Evolutionary conservation across 1,140 invertebrate species (phyloP), one percentile per base, ranked within the genome.

Genomic region (Lepidurus couesii): DNA sequence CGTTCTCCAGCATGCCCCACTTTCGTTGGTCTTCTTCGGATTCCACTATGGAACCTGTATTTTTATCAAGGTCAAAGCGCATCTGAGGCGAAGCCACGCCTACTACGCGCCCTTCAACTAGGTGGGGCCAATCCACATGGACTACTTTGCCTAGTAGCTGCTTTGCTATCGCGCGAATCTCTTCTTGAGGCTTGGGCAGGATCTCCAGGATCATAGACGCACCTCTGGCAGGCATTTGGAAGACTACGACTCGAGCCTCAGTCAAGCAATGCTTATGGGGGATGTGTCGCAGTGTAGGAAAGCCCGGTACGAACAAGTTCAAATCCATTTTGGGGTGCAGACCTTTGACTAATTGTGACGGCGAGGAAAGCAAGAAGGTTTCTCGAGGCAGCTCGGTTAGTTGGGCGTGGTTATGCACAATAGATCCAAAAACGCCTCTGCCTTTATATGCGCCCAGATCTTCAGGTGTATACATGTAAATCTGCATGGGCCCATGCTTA

Each of bases 91-190:
- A 65, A n/a, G 75, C 45, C 13, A 79, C 24, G 21, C 53, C 75
- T 11, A 79, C 65, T 8, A 77, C 76, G 7, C 65, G 24, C 10
- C 87, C 93, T 85, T 95, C 93, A 44, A 89, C 87, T 34, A 98
- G 86, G 87, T 96, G 92, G 7, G 97, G 96, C 95, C 96, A 98
- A 6, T 89, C 89, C 0, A 95, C 92, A 86, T 89, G 93, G 0
- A 97, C 88, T 34, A 86, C 86, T 83, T 92, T 90, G 0, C 92
- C 92, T 13, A 97, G 83, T 53, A 92, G 83, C 44, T 91, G 85
- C 1, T 87, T 83, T 7, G 91, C 89, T 7, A 92, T 81, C 2
- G 86, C 83, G 21, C 86, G 83, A 0, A 88, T 77, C 73, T 82
- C 78, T 4, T 77, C 73, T 47, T 77, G 44, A 73, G 87, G 83